These are phyloP conservation scores for Petrolisthes cinctipes DNA, from an alignment of 2,888 invertebrate species.

Conservation along the genomic window DNA sequence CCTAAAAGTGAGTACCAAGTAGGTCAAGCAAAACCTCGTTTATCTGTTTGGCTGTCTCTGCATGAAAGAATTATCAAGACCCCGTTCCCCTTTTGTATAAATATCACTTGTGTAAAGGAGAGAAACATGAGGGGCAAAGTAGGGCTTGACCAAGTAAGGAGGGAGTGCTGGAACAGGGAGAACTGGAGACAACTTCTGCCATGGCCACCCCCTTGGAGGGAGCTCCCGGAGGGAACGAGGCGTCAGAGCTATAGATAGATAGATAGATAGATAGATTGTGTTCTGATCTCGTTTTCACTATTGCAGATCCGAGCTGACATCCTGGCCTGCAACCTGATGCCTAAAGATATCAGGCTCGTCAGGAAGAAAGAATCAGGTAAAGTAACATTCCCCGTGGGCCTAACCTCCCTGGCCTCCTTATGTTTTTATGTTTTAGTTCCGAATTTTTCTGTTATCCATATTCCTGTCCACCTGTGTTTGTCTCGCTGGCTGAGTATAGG, in stretches of 20 bases:
- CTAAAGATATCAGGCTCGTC: conserved; percentile 85
- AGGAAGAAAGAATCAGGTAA: conserved; percentile 87
- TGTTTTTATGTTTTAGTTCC: conserved; percentile 62
- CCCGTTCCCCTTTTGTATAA: too few species aligned
- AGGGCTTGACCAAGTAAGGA: too few species aligned
- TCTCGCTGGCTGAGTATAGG: conserved; percentile 54
- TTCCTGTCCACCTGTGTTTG: conserved; percentile 58
- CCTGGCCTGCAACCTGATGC: conserved; percentile 80
- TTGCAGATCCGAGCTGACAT: conserved; percentile 83
- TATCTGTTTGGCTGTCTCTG: too few species aligned
- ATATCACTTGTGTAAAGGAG: not conserved
- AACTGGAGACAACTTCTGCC: too few species aligned
- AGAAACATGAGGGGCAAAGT: not conserved
- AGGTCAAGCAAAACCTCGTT: too few species aligned
- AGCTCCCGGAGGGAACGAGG: too few species aligned
- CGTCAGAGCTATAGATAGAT: too few species aligned
- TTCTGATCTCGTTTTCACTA: too few species aligned
- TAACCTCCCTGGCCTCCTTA: conserved; percentile 49
- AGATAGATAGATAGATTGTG: not conserved
- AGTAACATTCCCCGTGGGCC: conserved; percentile 54
- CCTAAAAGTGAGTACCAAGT: too few species aligned
- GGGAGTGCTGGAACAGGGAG: too few species aligned
- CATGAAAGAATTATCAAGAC: too few species aligned
- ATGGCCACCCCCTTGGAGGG: too few species aligned
- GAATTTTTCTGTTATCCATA: conserved; percentile 58